These are phyloP conservation scores for Apteryx mantelli DNA, from an alignment of 2,113 vertebrate genomes.

Conservation along the genomic window DNA sequence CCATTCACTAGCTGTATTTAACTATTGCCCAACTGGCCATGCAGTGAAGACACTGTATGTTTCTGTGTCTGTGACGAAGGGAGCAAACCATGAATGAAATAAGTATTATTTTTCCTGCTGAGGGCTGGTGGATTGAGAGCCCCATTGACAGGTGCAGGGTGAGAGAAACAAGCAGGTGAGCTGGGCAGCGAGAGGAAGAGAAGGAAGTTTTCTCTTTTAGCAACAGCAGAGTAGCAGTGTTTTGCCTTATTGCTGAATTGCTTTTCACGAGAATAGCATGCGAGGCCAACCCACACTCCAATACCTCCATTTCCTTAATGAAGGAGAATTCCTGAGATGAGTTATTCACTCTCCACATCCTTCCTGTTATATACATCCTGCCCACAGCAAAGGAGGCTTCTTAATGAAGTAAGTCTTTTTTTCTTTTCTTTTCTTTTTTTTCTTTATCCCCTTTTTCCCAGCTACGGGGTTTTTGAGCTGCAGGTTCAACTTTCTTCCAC, in stretches of 20 bases:
- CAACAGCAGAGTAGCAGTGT: background rate
- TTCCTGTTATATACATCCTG: constrained; percentile 76
- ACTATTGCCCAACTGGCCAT: background rate
- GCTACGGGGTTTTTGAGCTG: background rate
- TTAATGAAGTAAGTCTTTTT: constrained; percentile 25
- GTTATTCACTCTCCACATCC: constrained; percentile 64
- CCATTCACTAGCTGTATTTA: rapidly evolving
- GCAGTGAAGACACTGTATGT: background rate
- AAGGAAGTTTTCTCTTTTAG: constrained; percentile 35
- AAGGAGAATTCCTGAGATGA: constrained; percentile 69
- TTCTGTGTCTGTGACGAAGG: background rate
- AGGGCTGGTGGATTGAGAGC: background rate
- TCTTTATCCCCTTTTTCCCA: background rate
- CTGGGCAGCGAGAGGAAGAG: constrained; percentile 10
- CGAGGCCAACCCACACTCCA: constrained; percentile 28
- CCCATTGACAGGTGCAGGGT: background rate
- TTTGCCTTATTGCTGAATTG: constrained; percentile 6
- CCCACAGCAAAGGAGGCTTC: constrained; percentile 32
- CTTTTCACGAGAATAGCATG: constrained; percentile 31
- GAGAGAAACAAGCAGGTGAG: background rate
- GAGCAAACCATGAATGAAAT: background rate
- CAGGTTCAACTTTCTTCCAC: background rate
- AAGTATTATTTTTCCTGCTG: background rate
- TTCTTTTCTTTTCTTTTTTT: background rate
- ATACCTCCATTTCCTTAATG: constrained; percentile 53